Evolutionary conservation across 2,797 vertebrate species (phyloP), one percentile per base, ranked within the genome.

Genomic region (Chelidonichthys spinosus): DNA sequence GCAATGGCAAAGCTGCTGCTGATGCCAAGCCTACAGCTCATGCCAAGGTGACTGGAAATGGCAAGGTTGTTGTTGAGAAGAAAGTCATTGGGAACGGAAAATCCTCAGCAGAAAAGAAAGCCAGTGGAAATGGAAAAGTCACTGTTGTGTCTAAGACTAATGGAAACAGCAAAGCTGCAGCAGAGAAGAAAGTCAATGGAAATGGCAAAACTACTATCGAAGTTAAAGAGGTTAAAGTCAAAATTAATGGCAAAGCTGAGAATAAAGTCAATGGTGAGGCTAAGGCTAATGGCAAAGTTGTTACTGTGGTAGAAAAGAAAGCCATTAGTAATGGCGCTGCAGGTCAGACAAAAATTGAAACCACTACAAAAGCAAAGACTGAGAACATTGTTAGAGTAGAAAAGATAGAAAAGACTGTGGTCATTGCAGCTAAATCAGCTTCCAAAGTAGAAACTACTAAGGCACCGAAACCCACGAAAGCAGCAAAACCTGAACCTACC

Each of bases 301-400:
- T 68, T 60, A 83, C 86, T 86, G 81, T 85, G 77, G 78, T 78
- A 74, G 90, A 90, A 66, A 94, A 88, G 76, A 92, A 93, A 86
- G 53, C 61, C 5, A 42, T 84, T 1, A 67, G 47, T 8, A 90
- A 84, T 1, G 81, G 74, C 62, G 84, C 85, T 44, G 79, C 42
- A 62, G 89, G 81, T 82, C 59, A 85, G 60, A 78, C 68, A 18
- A 93, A 92, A 86, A 75, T 47, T 79, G 89, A 92, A 90, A 92
- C 92, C 88, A 88, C 88, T 91, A 85, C 75, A 74, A 90, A 89
- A 83, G 37, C 81, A 69, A 92, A 82, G 65, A 76, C 68, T 61
- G 85, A 79, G 32, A 86, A 86, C 77, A 50, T 78, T 60, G 72
- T 81, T 10, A 90, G 88, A 85, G 85, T 87, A 79, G 84, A 87